phyloP scores from a whole-genome alignment of 2,113 vertebrate species.

The Toxostoma redivivum region DNA sequence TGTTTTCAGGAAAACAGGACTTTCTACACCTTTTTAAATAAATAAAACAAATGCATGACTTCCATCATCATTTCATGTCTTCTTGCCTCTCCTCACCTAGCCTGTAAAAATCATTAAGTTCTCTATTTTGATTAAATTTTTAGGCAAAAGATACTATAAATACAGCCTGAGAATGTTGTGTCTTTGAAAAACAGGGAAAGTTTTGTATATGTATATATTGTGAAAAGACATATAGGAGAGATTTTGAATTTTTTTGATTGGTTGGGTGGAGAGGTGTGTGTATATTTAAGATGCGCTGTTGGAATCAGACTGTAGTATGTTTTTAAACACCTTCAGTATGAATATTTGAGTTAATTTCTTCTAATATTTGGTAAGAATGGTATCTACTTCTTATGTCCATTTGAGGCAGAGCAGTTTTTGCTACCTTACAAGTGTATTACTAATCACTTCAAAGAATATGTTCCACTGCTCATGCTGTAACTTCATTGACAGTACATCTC shows the following conservation, averaged over 20 bases:
- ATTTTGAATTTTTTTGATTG: neutral
- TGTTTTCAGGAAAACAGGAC: neutral
- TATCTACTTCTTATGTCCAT: neutral
- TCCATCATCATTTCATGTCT: neutral
- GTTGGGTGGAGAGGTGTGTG: rapidly evolving
- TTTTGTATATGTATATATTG: neutral
- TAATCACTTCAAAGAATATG: neutral
- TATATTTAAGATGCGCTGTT: neutral
- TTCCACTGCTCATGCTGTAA: neutral
- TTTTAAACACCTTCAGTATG: neutral
- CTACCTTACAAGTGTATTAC: neutral
- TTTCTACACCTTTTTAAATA: neutral
- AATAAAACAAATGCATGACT: neutral
- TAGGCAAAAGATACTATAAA: neutral
- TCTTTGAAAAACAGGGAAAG: neutral
- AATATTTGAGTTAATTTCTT: neutral
- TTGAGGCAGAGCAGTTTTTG: neutral
- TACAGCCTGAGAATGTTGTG: neutral
- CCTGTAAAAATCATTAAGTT: neutral
- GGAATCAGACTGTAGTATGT: neutral
- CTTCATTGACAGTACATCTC: neutral
- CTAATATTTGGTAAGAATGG: neutral
- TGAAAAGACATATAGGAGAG: neutral
- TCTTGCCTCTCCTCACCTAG: neutral
- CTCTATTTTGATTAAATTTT: neutral